A percentile compares a stretch with the other conserved stretches of the same genome.
These are phyloP conservation scores for Limosa lapponica DNA, from an alignment of 2,797 vertebrate species.

Conservation along the genomic window DNA sequence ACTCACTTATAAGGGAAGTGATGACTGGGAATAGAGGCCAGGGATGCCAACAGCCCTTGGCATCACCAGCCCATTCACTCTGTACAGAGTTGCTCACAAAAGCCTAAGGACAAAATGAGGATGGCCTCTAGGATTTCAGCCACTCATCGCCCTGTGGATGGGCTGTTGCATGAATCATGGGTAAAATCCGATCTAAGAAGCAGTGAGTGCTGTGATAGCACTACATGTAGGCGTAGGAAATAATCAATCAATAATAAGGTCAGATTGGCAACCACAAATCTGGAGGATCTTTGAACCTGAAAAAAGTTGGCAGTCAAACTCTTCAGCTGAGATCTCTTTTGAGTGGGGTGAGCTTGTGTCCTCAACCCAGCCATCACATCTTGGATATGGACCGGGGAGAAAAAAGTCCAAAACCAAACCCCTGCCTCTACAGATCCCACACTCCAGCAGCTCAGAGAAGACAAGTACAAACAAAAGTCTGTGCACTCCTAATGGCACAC, in stretches of 20 bases:
- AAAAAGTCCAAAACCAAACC: background rate
- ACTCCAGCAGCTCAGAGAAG: background rate
- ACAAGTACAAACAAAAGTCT: background rate
- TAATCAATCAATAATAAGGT: background rate
- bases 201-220: background rate
- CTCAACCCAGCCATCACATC: fast-evolving
- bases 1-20: background rate
- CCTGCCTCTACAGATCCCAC: background rate
- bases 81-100: background rate
- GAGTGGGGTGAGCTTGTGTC: background rate
- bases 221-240: background rate
- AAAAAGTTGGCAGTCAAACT: background rate
- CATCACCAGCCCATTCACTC: fast-evolving
- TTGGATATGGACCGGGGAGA: background rate
- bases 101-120: background rate
- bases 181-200: background rate
- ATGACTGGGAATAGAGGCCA: background rate
- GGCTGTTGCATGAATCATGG: background rate
- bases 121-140: background rate
- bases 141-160: background rate
- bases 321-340: background rate
- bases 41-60: background rate
- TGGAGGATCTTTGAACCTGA: background rate
- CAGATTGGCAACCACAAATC: background rate
- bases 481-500: background rate